Conservation (phyloP, 1,140 invertebrate genomes). For the Eriocheir sinensis region DNA sequence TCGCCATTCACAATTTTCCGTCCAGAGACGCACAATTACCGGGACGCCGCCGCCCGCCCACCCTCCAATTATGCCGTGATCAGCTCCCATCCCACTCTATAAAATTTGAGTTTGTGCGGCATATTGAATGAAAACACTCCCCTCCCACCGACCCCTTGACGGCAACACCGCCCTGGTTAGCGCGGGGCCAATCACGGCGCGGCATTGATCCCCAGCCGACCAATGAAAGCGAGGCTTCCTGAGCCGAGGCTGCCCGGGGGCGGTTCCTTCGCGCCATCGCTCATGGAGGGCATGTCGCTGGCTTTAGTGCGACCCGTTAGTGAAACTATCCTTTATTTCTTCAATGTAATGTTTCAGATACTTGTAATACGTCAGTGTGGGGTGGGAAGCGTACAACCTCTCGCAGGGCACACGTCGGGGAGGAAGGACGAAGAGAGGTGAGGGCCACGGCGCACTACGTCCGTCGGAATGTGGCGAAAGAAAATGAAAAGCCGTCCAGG, state of each 20-base stretch:
- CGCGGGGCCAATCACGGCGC: constrained; percentile 35
- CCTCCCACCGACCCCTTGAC: constrained; percentile 23
- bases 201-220: constrained; percentile 50
- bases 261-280: constrained; percentile 24
- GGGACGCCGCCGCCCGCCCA: constrained; percentile 56
- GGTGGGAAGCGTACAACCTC: background rate
- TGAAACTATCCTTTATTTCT: background rate
- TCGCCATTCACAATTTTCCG: constrained; percentile 76
- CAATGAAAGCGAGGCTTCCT: constrained; percentile 46
- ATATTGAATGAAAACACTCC: constrained; percentile 74
- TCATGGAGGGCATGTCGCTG: background rate
- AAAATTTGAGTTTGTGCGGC: constrained; percentile 73
- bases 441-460: background rate
- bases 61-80: constrained; percentile 74
- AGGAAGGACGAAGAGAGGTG: background rate
- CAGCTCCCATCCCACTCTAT: constrained; percentile 70
- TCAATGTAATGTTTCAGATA: background rate
- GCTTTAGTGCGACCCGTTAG: background rate
- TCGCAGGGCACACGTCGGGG: background rate
- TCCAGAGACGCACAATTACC: constrained; percentile 76
- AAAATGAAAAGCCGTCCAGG: constrained; percentile 43
- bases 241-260: constrained; percentile 49
- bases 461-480: constrained; percentile 33
- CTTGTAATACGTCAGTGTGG: background rate
- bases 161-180: constrained; percentile 68